These are phyloP conservation scores for Cerceris rybyensis DNA, from an alignment of 2,888 invertebrate genomes.

Conservation along the genomic window DNA sequence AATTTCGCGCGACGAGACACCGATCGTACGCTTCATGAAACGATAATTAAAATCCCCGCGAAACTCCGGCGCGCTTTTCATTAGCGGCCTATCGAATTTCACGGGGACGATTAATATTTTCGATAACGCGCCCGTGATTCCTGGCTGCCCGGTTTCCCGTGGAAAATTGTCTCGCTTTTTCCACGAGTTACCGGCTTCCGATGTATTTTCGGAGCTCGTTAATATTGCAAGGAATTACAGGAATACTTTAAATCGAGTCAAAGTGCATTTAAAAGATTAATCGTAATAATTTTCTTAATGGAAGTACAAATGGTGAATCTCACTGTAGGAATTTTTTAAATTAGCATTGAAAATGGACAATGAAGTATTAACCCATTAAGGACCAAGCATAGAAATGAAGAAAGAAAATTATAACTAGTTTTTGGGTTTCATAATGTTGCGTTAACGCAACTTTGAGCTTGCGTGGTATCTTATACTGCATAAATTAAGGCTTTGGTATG, in stretches of 20 bases:
- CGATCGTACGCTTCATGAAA: constrained; percentile 10
- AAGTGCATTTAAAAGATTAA: no score
- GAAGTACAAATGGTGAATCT: no score
- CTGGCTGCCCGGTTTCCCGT: neutral
- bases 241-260: neutral
- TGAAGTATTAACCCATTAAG: no score
- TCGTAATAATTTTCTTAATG: no score
- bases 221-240: neutral
- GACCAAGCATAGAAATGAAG: no score
- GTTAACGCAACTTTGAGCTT: no score
- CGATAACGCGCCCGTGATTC: neutral
- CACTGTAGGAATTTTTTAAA: no score
- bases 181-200: neutral
- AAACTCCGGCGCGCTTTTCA: constrained; percentile 31
- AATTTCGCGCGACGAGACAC: neutral
- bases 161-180: neutral
- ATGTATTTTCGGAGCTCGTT: neutral
- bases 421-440: no score
- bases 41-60: constrained; percentile 32
- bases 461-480: no score
- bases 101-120: neutral
- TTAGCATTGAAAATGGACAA: no score
- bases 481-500: no score
- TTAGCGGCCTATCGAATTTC: constrained; percentile 4
- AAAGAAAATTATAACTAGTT: no score